Percentiles rank a stretch among this genome's conserved stretches.
Conservation (phyloP, 2,113 vertebrate species). For the Collichthys lucidus region DNA sequence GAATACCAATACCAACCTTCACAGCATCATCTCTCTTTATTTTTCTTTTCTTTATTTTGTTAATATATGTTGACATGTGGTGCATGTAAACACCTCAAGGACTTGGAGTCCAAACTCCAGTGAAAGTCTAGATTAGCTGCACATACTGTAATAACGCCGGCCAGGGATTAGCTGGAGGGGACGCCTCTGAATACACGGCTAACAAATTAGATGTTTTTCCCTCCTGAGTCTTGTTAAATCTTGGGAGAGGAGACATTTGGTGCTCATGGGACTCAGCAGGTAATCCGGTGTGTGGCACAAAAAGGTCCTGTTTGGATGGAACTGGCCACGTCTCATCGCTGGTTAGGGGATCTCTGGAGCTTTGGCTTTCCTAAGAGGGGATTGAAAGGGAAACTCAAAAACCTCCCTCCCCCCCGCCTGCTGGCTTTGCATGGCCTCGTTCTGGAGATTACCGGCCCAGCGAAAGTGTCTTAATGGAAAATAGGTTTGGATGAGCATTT, state of each 20-base stretch:
- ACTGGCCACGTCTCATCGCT: slow-evolving; percentile 58
- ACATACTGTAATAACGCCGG: slow-evolving; percentile 40
- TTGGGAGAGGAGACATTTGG: slow-evolving; percentile 67
- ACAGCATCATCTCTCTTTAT: neutral
- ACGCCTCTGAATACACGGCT: slow-evolving; percentile 46
- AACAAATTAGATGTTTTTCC: slow-evolving; percentile 51
- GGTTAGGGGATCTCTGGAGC: slow-evolving; percentile 63
- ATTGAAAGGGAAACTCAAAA: slow-evolving; percentile 72
- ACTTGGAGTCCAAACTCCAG: slow-evolving; percentile 23
- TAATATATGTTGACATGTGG: neutral
- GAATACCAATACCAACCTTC: slow-evolving; percentile 29
- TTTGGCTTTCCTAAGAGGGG: slow-evolving; percentile 61
- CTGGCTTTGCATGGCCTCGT: slow-evolving; percentile 43
- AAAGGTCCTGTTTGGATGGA: slow-evolving; percentile 65
- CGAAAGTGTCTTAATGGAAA: slow-evolving; percentile 63
- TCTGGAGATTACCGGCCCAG: slow-evolving; percentile 54
- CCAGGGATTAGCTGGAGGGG: slow-evolving; percentile 44
- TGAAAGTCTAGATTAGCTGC: slow-evolving; percentile 40
- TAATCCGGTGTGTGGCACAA: slow-evolving; percentile 55
- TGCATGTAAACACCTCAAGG: neutral
- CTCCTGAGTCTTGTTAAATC: slow-evolving; percentile 56
- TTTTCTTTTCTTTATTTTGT: neutral
- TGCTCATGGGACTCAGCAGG: slow-evolving; percentile 60
- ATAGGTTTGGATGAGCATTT: slow-evolving; percentile 22
- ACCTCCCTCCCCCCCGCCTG: slow-evolving; percentile 59